Evolutionary conservation across 53 echinoderm and acorn worm genomes (phyloP), one percentile per base, ranked within the genome.

Genomic region (Stichopus horrens): DNA sequence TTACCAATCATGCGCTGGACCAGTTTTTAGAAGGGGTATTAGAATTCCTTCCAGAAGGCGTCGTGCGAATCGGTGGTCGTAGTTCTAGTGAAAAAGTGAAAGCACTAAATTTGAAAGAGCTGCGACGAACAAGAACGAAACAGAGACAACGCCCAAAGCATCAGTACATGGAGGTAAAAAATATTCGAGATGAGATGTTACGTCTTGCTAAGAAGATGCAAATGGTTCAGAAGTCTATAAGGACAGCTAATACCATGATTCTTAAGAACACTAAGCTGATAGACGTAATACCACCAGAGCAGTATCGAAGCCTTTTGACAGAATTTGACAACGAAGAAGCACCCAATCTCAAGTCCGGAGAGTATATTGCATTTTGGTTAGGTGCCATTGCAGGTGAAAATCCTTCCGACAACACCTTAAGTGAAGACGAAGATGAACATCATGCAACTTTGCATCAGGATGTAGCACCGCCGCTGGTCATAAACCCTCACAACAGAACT

Each of bases 1-100:
- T 79, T 75, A 97, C 97, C 55, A 97, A 95, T 60, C 97, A 97
- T 71, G 98, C 98, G 1, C 89, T 98, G 7, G 98, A 98, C 75
- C 98, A 98, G 78, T 98, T 98, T 88, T 88, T 98, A 8, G 95
- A 95, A 66, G 98, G 98, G 7, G 92, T 95, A 20, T 51, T 89
- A 9, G 51, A 87, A 58, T 98, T 98, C 57, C 88, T 88, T 16
- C 88, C 75, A 9, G 79, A 86, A 67, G 92, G 93, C 9, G 88
- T 98, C 54, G 93, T 98, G 6, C 90, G 98, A 73, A 93, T 95
- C n/a, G 95, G 98, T 21, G 90, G 95, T 8, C 92, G 95, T 23
- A 98, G 98, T 81, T 88, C 89, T 53, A 95, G 95, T 89, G 92
- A 92, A 60, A 86, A 84, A 53, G 22, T 98, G 71, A 91, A 97